These are phyloP conservation scores for Haemorhous mexicanus DNA, from an alignment of 2,113 vertebrate genomes.

Conservation along the genomic window DNA sequence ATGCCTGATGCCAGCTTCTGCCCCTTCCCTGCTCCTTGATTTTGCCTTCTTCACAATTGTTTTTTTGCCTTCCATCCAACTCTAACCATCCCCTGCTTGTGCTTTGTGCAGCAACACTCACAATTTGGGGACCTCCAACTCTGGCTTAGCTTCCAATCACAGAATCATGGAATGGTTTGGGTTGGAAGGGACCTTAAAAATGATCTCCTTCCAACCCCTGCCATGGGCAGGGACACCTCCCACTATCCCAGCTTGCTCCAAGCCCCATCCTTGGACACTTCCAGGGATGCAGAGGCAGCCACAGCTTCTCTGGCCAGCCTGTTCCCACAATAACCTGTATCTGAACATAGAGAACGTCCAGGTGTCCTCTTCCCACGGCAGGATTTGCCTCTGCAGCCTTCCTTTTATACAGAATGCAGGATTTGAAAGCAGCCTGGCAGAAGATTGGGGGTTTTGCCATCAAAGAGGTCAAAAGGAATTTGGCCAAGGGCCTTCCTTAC, in stretches of 20 bases:
- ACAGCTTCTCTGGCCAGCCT: neutral
- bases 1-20: neutral
- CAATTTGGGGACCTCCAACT: rapidly evolving
- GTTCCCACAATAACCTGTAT: neutral
- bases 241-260: neutral
- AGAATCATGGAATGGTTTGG: neutral
- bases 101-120: neutral
- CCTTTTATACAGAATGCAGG: rapidly evolving
- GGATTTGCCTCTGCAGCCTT: neutral
- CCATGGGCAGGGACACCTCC: neutral
- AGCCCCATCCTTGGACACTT: neutral
- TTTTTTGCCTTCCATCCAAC: neutral
- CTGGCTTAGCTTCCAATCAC: neutral
- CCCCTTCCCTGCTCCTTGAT: neutral
- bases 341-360: rapidly evolving
- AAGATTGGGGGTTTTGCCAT: neutral
- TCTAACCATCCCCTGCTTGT: neutral
- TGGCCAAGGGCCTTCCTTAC: neutral
- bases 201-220: neutral
- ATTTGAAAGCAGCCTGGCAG: neutral
- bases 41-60: neutral
- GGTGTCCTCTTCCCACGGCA: neutral
- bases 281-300: neutral
- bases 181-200: neutral
- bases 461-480: neutral